Evolutionary conservation across 2,888 invertebrate species (phyloP), one percentile per base, ranked within the genome.

Genomic region (Unio delphinus): DNA sequence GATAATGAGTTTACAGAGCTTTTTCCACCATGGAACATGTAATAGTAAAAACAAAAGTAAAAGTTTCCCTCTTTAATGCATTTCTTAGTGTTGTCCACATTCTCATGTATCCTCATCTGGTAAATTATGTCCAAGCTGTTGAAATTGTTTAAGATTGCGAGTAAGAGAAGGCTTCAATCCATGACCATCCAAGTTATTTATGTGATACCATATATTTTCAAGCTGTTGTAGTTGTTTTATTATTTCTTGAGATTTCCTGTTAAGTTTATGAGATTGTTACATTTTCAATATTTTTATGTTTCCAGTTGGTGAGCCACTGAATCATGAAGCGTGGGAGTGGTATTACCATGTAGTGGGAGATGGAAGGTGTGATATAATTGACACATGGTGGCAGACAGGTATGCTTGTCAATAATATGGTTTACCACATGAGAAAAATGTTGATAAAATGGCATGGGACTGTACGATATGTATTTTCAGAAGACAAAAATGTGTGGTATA

Each of bases 331-430:
- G 0, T 92, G 91, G 91, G 86, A 90, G 61, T 92, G 92, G 92
- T 92, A 89, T 79, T 73, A 91, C 72, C 93, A 94, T 80, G 87
- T 94, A 55, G 93, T 98, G 45, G 98, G 98, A 6, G 92, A 93
- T 74, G 93, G 93, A 63, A 93, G 93, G 76, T 96, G 96, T 82
- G 87, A 89, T 67, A 80, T 92, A 30, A 87, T 90, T 4, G 92
- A 92, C 83, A 92, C 92, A 4, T 92, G 91, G 91, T 92, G 92
- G 92, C 92, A 92, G 81, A 91, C 91, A 75, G 89, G 88, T 88
- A 70, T 55, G 68, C 34, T 11, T 59, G 26, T 8, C n/a, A 58
- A 3, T n/a, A 23, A 58, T 11, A 58, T 58, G 11, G 4, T 20
- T 23, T 58, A 26, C 11, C 15, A 58, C n/a, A 58, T 23, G 58